Conservation (phyloP, 2,888 invertebrate species). For the Chesias legatella region DNA sequence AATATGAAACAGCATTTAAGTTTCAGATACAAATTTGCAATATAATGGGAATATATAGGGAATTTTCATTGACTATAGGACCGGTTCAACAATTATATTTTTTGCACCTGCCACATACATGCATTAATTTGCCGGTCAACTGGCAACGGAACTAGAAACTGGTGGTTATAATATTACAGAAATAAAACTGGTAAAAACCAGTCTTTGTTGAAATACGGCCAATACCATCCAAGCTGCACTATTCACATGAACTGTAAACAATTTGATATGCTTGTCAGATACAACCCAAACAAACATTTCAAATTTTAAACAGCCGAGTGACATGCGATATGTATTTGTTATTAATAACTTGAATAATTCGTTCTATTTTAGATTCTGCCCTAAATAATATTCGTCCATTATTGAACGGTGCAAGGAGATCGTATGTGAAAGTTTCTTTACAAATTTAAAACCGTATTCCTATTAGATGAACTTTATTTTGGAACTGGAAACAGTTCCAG, state of each 20-base stretch:
- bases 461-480: slow-evolving; percentile 59
- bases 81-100: slow-evolving; percentile 12
- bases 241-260: slow-evolving; percentile 5
- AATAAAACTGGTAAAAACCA: slow-evolving; percentile 15
- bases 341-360: too few species aligned
- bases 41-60: too few species aligned
- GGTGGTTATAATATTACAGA: slow-evolving; percentile 9
- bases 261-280: slow-evolving; percentile 8
- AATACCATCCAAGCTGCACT: slow-evolving; percentile 8
- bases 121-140: slow-evolving; percentile 17
- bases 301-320: background rate
- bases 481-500: slow-evolving; percentile 36
- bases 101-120: slow-evolving; percentile 16
- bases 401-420: too few species aligned
- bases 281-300: slow-evolving; percentile 1
- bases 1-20: too few species aligned
- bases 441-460: slow-evolving; percentile 46
- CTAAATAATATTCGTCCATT: too few species aligned
- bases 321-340: too few species aligned
- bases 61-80: background rate
- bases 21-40: too few species aligned
- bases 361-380: too few species aligned
- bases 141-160: slow-evolving; percentile 7
- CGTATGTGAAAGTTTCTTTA: too few species aligned
- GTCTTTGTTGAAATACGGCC: slow-evolving; percentile 5